Evolutionary conservation across 2,888 invertebrate genomes (phyloP), one percentile per base, ranked within the genome.

Genomic region (Thyatira batis): DNA sequence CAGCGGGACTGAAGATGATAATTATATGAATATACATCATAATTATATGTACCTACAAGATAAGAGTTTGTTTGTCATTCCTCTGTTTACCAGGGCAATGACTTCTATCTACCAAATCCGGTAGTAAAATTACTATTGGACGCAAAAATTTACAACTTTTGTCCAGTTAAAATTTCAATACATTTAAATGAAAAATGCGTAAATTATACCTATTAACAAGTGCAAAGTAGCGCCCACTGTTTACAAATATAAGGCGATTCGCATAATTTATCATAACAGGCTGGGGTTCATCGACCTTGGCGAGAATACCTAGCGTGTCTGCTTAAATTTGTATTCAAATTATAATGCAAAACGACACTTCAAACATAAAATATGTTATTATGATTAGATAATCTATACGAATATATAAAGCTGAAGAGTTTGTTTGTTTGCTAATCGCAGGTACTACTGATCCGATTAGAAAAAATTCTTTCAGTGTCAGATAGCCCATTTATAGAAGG

Each of bases 201-300:
- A n/a, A n/a, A n/a, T n/a, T n/a, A 30, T 30, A 30, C 3, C 30
- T 30, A 8, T 3, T 39, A 17, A 17, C 5, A 39, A 17, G 17
- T 39, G 39, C 17, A 8, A 39, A 33, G n/a, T 45, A 21, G n/a
- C 5, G 44, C 52, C 48, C 27, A 53, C 30, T 80, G 80, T 78
- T 82, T 78, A 81, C 82, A 72, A 77, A 81, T 74, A 75, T 57
- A 69, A 63, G 61, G 60, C 64, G 69, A 73, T 75, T 75, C 68
- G 54, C 65, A 61, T 71, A 71, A 27, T 62, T 71, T 71, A 75
- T 71, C 72, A 77, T 70, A 74, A 77, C 76, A 70, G 70, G 71
- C 68, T 54, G 54, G 67, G 63, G 82, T 74, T 82, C 79, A 76
- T 65, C 54, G 73, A 75, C 80, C 78, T 70, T 65, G 70, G 52